Evolutionary conservation across 1,140 invertebrate species (phyloP), one percentile per base, ranked within the genome.

Genomic region (Hylaeus anthracinus): DNA sequence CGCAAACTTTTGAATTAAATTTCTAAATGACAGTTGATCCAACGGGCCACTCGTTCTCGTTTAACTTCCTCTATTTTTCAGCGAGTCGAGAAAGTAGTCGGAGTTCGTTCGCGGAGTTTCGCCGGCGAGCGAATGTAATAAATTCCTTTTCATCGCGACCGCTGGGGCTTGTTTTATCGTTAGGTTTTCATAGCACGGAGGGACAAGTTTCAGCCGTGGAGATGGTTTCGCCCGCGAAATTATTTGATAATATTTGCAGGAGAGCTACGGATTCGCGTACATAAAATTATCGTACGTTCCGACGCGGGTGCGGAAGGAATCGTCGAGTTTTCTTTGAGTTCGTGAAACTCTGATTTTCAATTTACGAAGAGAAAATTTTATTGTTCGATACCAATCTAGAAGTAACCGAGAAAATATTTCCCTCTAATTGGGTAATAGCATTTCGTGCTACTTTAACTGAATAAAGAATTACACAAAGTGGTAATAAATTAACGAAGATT

Each of bases 1-100:
- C 79, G 69, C 82, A 75, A 89, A 87, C 85, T 89, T 88, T 83
- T 86, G 81, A 88, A 89, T 89, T 89, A 89, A 89, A 88, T 89
- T 89, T 89, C 86, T 84, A 86, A 87, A 89, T 89, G 88, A 88
- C 85, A 72, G 81, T 81, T 87, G 85, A 89, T 89, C 86, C 75
- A 73, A 41, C 56, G n/a, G 8, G 48, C 70, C 69, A 61, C 74
- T 72, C 70, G 61, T 14, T 39, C 55, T 39, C 77, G 48, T 53
- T 72, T 75, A 66, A 65, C 69, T 53, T 63, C 63, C 70, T 82
- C 71, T 78, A 80, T 79, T 82, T 82, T 79, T 73, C 69, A 61
- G 37, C 45, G 63, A 60, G 53, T 53, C 55, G 72, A 69, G 79
- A 53, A 81, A 81, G 72, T 76, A 55, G 26, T 14, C 67, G 67